A percentile compares a stretch with the other conserved stretches of the same genome.
Conservation (phyloP, 2,113 vertebrate species). For the Oxyura jamaicensis region DNA sequence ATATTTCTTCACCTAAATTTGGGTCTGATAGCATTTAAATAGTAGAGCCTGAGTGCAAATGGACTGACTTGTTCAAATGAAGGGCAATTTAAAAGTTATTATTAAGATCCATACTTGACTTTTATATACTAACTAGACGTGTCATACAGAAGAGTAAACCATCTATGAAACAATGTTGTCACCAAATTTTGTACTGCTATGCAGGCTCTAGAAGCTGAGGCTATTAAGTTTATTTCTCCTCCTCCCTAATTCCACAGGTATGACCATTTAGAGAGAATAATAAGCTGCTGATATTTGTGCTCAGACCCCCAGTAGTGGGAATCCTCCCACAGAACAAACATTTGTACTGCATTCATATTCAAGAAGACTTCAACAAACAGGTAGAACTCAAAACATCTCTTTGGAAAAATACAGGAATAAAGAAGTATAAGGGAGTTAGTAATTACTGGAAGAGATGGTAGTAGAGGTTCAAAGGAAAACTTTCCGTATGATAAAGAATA, state of each 20-base stretch:
- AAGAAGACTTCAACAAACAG: not conserved
- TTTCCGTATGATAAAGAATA: not conserved
- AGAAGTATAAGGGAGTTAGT: not conserved
- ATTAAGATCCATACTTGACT: not conserved
- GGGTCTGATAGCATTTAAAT: not conserved
- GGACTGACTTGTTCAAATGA: not conserved
- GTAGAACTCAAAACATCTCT: not conserved
- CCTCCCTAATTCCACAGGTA: not conserved
- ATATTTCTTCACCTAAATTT: not conserved
- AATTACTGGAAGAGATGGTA: not conserved
- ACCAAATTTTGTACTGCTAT: not conserved
- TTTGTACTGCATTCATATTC: too few species aligned
- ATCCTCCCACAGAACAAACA: not conserved
- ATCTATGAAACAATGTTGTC: not conserved
- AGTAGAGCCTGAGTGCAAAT: not conserved
- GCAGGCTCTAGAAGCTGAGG: not conserved
- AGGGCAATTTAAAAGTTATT: not conserved
- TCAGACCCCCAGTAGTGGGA: not conserved
- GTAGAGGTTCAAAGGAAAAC: too few species aligned
- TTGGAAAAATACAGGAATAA: not conserved
- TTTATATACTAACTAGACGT: too few species aligned
- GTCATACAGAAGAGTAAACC: not conserved
- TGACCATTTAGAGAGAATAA: not conserved
- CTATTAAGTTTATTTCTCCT: not conserved
- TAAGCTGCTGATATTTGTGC: not conserved